Conservation (phyloP, 2,113 vertebrate genomes). For the Mola mola region DNA sequence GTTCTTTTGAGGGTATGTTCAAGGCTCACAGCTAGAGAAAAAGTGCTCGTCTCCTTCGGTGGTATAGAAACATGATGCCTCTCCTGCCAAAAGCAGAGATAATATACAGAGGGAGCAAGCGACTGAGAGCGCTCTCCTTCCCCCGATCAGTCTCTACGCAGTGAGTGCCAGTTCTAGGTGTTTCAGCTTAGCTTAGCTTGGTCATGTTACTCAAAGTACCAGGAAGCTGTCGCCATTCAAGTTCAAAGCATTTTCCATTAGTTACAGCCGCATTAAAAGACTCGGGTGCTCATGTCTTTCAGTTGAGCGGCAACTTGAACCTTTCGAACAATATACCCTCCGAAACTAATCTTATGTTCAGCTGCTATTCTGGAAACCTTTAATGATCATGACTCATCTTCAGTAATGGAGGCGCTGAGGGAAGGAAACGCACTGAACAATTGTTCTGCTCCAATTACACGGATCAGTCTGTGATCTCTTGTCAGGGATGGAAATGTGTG, state of each 20-base stretch:
- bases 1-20: conserved; percentile 69
- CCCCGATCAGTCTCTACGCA: neutral
- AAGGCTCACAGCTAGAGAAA: conserved; percentile 56
- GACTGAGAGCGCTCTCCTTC: neutral
- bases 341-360: conserved; percentile 57
- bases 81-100: conserved; percentile 5
- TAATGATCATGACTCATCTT: conserved; percentile 51
- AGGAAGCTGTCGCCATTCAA: neutral
- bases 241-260: conserved; percentile 5
- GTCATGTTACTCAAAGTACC: neutral
- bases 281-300: conserved; percentile 1
- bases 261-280: conserved; percentile 16
- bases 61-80: conserved; percentile 37
- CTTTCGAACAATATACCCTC: conserved; percentile 60
- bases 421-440: conserved; percentile 24
- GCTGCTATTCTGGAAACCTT: conserved; percentile 45
- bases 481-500: conserved; percentile 19
- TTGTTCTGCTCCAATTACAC: conserved; percentile 46
- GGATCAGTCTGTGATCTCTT: conserved; percentile 28
- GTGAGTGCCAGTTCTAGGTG: neutral
- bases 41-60: conserved; percentile 52
- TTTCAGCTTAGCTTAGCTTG: neutral
- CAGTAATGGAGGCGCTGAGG: conserved; percentile 26
- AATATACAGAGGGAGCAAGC: neutral
- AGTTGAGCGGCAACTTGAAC: conserved; percentile 26